Percentiles rank a stretch among this genome's conserved stretches.
phyloP scores from a whole-genome alignment of 2,113 vertebrate species.

The Gorsachius goisagi region DNA sequence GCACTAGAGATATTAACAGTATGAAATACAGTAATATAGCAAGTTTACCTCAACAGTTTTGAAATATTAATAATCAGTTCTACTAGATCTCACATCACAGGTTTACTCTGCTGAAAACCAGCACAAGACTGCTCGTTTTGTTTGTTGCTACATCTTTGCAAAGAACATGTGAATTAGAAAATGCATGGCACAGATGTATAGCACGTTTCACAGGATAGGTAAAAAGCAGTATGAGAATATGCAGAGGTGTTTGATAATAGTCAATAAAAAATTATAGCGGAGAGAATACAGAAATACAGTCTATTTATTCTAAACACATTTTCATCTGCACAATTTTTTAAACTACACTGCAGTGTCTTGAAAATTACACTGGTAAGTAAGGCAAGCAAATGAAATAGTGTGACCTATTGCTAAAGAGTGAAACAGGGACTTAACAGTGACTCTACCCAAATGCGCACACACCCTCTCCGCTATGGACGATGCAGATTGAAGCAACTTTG shows the following conservation, averaged over 20 bases:
- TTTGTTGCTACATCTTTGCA: background rate
- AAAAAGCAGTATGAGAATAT: background rate
- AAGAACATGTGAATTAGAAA: background rate
- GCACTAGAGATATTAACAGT: background rate
- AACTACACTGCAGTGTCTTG: background rate
- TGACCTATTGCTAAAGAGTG: background rate
- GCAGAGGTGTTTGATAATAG: background rate
- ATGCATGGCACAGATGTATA: background rate
- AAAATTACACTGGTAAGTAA: background rate
- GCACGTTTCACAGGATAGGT: background rate
- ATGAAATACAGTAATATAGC: background rate
- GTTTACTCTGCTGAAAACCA: background rate
- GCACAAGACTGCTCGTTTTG: background rate
- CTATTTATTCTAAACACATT: background rate
- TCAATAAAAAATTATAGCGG: background rate
- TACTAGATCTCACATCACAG: background rate
- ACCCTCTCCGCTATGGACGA: no score
- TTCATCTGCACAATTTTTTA: background rate
- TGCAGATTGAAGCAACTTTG: background rate
- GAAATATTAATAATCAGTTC: background rate
- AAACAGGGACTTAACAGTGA: background rate
- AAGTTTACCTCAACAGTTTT: background rate
- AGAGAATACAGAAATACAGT: background rate
- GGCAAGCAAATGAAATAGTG: background rate
- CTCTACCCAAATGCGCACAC: background rate